These are phyloP conservation scores for Tachina fera DNA, from an alignment of 2,888 invertebrate species.

Conservation along the genomic window DNA sequence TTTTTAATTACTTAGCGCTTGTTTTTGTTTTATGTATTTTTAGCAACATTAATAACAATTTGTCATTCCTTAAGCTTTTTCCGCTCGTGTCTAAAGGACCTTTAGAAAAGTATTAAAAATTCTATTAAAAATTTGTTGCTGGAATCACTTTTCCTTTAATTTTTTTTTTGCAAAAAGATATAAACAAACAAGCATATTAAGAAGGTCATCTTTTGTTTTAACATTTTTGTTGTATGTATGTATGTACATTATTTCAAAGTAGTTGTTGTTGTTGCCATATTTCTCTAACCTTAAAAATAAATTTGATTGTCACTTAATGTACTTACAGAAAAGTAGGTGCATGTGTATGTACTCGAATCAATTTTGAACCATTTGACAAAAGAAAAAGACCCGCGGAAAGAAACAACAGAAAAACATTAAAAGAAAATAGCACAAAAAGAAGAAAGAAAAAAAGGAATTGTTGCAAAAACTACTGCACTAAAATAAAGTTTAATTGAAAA, in stretches of 20 bases:
- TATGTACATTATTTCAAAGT: not conserved
- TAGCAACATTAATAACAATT: conserved; percentile 13
- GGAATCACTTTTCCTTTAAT: not conserved
- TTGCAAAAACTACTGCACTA: conserved; percentile 51
- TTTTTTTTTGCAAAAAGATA: not conserved
- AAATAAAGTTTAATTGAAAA: conserved; percentile 71
- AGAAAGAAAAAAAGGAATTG: conserved; percentile 25
- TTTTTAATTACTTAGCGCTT: conserved; percentile 26
- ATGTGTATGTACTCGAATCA: not conserved
- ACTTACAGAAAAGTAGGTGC: not conserved
- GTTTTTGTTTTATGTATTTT: not conserved
- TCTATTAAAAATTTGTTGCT: conserved; percentile 44
- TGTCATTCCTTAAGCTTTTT: conserved; percentile 1
- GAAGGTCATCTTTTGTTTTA: conserved; percentile 24
- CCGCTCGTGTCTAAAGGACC: not conserved
- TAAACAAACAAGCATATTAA: conserved; percentile 2
- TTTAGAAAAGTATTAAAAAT: conserved; percentile 38
- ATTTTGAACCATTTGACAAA: conserved; percentile 39
- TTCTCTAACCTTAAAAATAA: conserved; percentile 57
- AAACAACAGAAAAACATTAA: conserved; percentile 39
- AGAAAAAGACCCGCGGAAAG: conserved; percentile 22
- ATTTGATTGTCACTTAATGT: conserved; percentile 53
- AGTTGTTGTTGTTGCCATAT: conserved; percentile 24
- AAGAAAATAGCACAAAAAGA: conserved; percentile 9
- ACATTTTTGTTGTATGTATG: not conserved